Base-by-base conservation (phyloP, 2,797 vertebrate genomes). In the Eurystomus glaucurus region DNA sequence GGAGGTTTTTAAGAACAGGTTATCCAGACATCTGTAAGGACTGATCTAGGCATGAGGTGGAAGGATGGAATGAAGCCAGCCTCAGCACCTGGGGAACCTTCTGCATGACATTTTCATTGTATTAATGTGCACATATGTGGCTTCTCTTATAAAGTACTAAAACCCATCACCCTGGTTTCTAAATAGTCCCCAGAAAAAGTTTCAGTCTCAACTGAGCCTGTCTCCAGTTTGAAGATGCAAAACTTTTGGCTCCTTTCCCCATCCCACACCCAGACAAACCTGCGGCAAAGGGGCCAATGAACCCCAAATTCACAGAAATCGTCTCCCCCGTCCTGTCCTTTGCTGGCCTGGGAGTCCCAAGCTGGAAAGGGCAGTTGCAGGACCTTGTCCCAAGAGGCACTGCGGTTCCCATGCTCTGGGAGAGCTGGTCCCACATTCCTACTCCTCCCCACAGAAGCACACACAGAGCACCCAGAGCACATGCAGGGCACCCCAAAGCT, bases 21-120 rank as follows among this genome's bases (percentile, higher is more conserved):
- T 93, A 83, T 50, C 16, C 61, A 75, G 85, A 88, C 35, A 85
- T 78, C 71, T 88, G 81, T 77, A 77, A 92, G 51, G 70, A 71
- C 26, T 91, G 75, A 80, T 72, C 50, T 43, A 78, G 33, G 48
- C 55, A 43, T 28, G 33, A 45, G 50, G 11, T 46, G 28, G 39
- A 75, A 21, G 21, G 18, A 60, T 48, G 86, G 71, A 39, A 57
- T 46, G 14, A 20, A 81, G 84, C 45, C 92, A 89, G 31, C 11
- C 19, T 22, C 33, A 72, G 41, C 41, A 57, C 61, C 31, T 4
- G 0, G 23, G 5, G 66, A 54, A 3, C 11, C n/a, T 75, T 88
- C 74, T 46, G 22, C 31, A 26, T 52, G 39, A 48, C 22, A 50
- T 66, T 92, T 91, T 70, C 37, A 68, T 76, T 52, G 22, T 4